Evolutionary conservation across 2,797 vertebrate species (phyloP), one percentile per base, ranked within the genome.

Genomic region (Sebastes iracundus): DNA sequence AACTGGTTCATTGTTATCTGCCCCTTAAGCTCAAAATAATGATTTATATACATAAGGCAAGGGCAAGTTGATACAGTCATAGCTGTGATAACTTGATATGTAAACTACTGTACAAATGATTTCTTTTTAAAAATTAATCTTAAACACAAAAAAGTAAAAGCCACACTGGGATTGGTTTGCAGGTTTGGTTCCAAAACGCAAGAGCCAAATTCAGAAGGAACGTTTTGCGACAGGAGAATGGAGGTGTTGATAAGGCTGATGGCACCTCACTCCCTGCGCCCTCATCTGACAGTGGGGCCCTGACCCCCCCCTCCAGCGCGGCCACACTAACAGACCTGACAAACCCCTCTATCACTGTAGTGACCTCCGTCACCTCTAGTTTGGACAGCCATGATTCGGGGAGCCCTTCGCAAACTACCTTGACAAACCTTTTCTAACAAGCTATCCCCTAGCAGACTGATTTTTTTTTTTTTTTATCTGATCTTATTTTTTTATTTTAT

Each of bases 101-200:
- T 91, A 90, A 88, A 83, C 79, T 11, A 90, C 80, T 93, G 90
- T 91, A 80, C 92, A 56, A 80, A 88, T 85, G 77, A 92, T 87
- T 84, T 90, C 86, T 65, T 91, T 88, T 88, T 77, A 79, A 88
- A 91, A 85, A 59, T 55, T 79, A 82, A 87, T 80, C 74, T 75
- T 85, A 94, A 89, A 94, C 88, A 90, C 84, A 87, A 90, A 46
- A 93, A 93, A 95, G 94, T 98, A 98, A 99, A 99, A 99, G 97
- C 96, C 96, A 92, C 94, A 96, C 90, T 98, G 98, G 98, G 97
- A 98, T 99, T 99, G 98, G 98, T 99, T 99, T 99, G 97, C 99
- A 99, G 99, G 99, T 99, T 97, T 99, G 99, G 99, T 99, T 99
- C 97, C 99, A 99, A 99, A 99, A 99, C 97, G 98, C 98, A 93